Base-by-base conservation (phyloP, 2,888 invertebrate species). In the Melinaea marsaeus region DNA sequence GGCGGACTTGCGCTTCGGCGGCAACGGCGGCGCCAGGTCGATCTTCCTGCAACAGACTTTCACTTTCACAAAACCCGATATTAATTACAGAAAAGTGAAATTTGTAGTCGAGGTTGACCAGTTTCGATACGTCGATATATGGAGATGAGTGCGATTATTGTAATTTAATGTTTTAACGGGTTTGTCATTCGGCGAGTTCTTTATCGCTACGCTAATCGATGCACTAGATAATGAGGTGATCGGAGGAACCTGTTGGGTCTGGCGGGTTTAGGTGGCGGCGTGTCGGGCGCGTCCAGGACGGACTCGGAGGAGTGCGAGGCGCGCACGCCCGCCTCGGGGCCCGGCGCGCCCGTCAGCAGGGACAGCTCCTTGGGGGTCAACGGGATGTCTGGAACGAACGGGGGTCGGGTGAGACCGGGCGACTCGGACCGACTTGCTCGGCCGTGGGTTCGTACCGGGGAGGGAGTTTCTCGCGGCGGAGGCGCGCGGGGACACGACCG, bases 221-320 rank as follows among this genome's bases (percentile, higher is more conserved):
- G 22, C 22, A 22, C 22, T 22, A 22, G 22, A 13, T 46, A 46
- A 9, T 46, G 3, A 46, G 3, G 46, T 46, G 46, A n/a, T 9
- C 42, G 54, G 56, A 71, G 75, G 81, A 83, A 95, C 94, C 95
- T 92, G 75, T 93, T 94, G 63, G 97, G 75, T 74, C 97, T 91
- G 60, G 97, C 97, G 58, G 98, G 97, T 87, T 98, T 97, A 11
- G 97, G 97, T 64, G 97, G 96, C 65, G 95, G 95, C 69, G 94
- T 77, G 64, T 90, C 89, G 6, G 90, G 89, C 58, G 91, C 86
- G 69, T 91, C 91, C 76, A 96, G 86, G 74, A 96, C 94, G 48
- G 95, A 95, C 85, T 96, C 96, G 4, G 95, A 94, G 74, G 96
- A 96, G 80, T 96, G 95, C 60, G 96, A 95, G 60, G 93, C 94